Conservation (phyloP, 2,888 invertebrate species). For the Chouioia cunea region DNA sequence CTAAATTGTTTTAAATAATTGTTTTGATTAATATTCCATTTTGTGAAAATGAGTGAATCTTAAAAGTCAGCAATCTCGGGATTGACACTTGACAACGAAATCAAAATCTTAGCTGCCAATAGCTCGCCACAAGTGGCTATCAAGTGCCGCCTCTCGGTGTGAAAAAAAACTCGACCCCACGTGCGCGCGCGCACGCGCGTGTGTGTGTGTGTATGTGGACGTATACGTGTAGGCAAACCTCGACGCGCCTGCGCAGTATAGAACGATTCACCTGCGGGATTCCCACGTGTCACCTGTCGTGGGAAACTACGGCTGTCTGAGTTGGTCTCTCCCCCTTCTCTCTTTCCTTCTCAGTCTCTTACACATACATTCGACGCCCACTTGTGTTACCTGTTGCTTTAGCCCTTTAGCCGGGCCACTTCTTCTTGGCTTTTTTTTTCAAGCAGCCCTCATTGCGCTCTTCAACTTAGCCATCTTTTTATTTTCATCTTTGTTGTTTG, state of each 20-base stretch:
- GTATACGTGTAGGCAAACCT: no score
- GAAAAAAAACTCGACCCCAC: not conserved
- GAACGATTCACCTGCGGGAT: slow-evolving; percentile 51
- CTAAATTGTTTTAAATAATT: no score
- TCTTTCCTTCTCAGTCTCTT: slow-evolving; percentile 51
- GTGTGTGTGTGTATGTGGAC: not conserved
- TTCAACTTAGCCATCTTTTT: not conserved
- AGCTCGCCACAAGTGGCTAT: no score
- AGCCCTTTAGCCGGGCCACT: slow-evolving; percentile 17
- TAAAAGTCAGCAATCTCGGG: no score
- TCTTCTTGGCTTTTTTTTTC: slow-evolving; percentile 33
- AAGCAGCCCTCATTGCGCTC: not conserved
- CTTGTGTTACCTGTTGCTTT: slow-evolving; percentile 49
- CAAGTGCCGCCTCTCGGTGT: not conserved
- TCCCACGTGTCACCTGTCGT: slow-evolving; percentile 68
- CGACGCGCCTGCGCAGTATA: no score
- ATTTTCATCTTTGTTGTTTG: not conserved
- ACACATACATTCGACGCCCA: slow-evolving; percentile 48
- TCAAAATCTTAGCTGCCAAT: no score
- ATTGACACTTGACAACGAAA: no score
- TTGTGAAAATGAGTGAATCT: no score
- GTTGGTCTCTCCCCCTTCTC: slow-evolving; percentile 34
- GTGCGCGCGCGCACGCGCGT: not conserved
- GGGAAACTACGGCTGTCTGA: slow-evolving; percentile 55
- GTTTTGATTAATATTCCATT: no score